phyloP scores from a whole-genome alignment of 2,797 vertebrate genomes.

The Morelia viridis region DNA sequence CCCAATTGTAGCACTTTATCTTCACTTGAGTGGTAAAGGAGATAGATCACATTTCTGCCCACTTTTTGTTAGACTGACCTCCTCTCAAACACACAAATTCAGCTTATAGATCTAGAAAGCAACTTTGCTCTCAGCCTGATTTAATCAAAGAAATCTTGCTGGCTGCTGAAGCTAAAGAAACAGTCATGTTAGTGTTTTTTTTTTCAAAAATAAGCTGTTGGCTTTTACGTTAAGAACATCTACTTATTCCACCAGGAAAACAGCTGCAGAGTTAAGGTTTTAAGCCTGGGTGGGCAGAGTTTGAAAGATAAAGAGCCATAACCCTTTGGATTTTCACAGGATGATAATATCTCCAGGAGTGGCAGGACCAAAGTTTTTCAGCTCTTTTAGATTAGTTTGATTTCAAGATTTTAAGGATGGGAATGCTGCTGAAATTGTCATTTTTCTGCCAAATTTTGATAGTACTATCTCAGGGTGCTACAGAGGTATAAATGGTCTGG shows the following conservation, averaged over 20 bases:
- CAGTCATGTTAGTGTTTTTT: neutral
- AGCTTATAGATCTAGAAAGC: neutral
- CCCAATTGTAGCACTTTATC: neutral
- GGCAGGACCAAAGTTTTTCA: neutral
- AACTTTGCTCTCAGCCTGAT: neutral
- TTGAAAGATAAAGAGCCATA: neutral
- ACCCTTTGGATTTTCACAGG: neutral
- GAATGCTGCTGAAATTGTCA: neutral
- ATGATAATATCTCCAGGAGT: neutral
- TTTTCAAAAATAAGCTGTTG: neutral
- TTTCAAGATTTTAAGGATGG: neutral
- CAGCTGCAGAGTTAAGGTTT: neutral
- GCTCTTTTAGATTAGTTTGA: neutral
- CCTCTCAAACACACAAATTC: constrained; percentile 17
- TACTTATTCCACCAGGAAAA: neutral
- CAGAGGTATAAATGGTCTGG: neutral
- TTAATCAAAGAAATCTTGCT: neutral
- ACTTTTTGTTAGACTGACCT: neutral
- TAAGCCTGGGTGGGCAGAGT: neutral
- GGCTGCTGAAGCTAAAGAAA: neutral
- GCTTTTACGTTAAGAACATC: neutral
- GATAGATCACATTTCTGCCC: neutral
- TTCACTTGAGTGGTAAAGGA: constrained; percentile 19
- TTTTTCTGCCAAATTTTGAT: neutral
- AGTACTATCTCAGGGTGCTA: neutral